Base-by-base conservation (phyloP, 2,888 invertebrate species). In the Aradus depressus region DNA sequence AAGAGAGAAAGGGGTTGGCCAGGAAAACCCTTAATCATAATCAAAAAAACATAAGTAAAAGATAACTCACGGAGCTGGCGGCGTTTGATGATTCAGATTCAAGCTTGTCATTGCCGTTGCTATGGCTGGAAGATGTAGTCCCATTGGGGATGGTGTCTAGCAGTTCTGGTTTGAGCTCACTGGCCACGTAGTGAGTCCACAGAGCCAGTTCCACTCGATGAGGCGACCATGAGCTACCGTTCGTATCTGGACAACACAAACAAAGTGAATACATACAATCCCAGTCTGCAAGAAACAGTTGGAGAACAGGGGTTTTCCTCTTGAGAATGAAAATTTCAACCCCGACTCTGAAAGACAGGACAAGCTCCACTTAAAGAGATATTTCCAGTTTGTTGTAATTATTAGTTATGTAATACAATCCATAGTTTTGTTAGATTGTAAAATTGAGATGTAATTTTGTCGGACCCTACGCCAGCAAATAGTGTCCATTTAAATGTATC, bases 121-220 rank as follows among this genome's bases (percentile, higher is more conserved):
- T 54, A 37, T 57, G 58, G 10, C 49, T 44, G 8, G 53, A 50
- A 18, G 55, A 51, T 19, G 42, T 50, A 21, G 44, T 52, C 18
- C 58, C 60, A 35, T 60, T 60, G 21, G 80, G 81, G 70, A 86
- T 80, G 62, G 81, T 80, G 62, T 87, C 84, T 59, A 92, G 74
- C 58, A 92, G 70, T 64, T 87, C 84, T 28, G 91, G 90, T 68
- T 84, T 84, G 61, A 87, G 67, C 63, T 91, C 89, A 55, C 83
- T 81, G 58, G 89, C 80, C 51, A 91, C 81, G 67, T 84, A 84
- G 70, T 92, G 91, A 51, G 93, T 86, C 93, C 93, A 95, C 63
- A 95, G 69, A 38, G 92, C 87, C 64, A 93, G 70, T 69, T 95
- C 93, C 51, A 93, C 89, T 72, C 79, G 77, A 64, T 76, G 77